Conservation (phyloP, 37 sponge, comb jelly and placozoan species). For the Diacarnus erythraeanus region DNA sequence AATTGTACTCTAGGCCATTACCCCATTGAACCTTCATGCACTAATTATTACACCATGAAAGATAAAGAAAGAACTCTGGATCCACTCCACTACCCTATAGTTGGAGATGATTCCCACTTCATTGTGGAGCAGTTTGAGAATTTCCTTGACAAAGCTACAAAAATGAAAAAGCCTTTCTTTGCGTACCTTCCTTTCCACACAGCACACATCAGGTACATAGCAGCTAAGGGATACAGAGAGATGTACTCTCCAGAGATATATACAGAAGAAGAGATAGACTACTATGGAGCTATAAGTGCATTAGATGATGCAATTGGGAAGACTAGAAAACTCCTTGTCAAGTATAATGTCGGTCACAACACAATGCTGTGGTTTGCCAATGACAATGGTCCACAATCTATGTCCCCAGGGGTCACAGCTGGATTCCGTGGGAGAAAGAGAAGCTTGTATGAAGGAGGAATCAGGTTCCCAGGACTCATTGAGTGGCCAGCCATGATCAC, state of each 20-base stretch:
- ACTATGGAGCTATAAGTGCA: constrained; percentile 72
- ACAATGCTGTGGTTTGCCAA: constrained; percentile 77
- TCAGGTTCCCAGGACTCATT: constrained; percentile 62
- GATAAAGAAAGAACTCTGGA: constrained; percentile 1
- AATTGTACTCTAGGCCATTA: constrained; percentile 55
- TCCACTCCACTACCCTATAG: constrained; percentile 4
- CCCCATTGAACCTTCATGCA: constrained; percentile 37
- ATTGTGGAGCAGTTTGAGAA: constrained; percentile 30
- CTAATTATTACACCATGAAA: constrained; percentile 47
- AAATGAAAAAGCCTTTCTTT: constrained; percentile 50
- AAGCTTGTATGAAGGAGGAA: constrained; percentile 54
- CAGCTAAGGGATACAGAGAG: constrained; percentile 31
- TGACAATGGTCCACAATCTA: constrained; percentile 63
- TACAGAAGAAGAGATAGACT: constrained; percentile 42
- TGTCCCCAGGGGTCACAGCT: constrained; percentile 44
- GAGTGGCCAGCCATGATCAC: constrained; percentile 65
- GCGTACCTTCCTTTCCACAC: constrained; percentile 63
- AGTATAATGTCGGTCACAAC: constrained; percentile 50
- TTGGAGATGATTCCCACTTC: constrained; percentile 67
- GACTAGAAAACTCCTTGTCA: constrained; percentile 32
- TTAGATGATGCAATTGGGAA: constrained; percentile 60
- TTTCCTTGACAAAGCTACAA: constrained; percentile 14
- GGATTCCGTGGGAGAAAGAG: constrained; percentile 59
- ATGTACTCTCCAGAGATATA: constrained; percentile 25
- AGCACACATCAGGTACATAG: constrained; percentile 65